A percentile compares a stretch with the other conserved stretches of the same genome.
phyloP scores from a whole-genome alignment of 2,797 vertebrate genomes.

The Urophycis tenuis region DNA sequence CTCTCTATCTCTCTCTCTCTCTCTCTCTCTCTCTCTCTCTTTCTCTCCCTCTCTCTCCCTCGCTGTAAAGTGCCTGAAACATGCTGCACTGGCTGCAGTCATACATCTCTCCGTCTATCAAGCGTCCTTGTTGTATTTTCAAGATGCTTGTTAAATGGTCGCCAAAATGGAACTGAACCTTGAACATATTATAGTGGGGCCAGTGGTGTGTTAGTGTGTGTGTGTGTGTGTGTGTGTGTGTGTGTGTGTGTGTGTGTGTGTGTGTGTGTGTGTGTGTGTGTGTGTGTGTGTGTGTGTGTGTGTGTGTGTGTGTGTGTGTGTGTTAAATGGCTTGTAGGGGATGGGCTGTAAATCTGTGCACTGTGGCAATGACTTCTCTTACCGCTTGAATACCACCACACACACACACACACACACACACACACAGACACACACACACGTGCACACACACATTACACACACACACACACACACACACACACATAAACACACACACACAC shows the following conservation, averaged over 20 bases:
- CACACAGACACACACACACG: slow-evolving; percentile 14
- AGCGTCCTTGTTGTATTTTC: slow-evolving; percentile 14
- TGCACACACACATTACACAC: slow-evolving; percentile 17
- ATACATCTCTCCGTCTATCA: slow-evolving; percentile 32
- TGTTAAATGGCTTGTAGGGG: slow-evolving; percentile 30
- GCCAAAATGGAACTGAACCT: slow-evolving; percentile 59
- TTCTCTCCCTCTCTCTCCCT: slow-evolving; percentile 27
- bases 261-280: slow-evolving; percentile 11
- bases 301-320: slow-evolving; percentile 19
- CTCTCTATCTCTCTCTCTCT: slow-evolving; percentile 54
- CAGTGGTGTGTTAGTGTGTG: background rate
- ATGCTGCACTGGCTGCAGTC: background rate
- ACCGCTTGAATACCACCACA: slow-evolving; percentile 10
- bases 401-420: slow-evolving; percentile 16
- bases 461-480: slow-evolving; percentile 17
- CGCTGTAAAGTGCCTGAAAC: background rate
- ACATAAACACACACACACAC: slow-evolving; percentile 19
- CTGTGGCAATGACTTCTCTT: slow-evolving; percentile 51
- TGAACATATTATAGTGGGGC: slow-evolving; percentile 49
- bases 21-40: background rate
- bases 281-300: background rate
- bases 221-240: background rate
- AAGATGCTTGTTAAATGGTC: slow-evolving; percentile 40
- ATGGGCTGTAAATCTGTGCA: slow-evolving; percentile 54
- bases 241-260: slow-evolving; percentile 9